A percentile compares a stretch with the other conserved stretches of the same genome.
phyloP scores from a whole-genome alignment of 2,888 invertebrate species.

The Eilema griseolum region DNA sequence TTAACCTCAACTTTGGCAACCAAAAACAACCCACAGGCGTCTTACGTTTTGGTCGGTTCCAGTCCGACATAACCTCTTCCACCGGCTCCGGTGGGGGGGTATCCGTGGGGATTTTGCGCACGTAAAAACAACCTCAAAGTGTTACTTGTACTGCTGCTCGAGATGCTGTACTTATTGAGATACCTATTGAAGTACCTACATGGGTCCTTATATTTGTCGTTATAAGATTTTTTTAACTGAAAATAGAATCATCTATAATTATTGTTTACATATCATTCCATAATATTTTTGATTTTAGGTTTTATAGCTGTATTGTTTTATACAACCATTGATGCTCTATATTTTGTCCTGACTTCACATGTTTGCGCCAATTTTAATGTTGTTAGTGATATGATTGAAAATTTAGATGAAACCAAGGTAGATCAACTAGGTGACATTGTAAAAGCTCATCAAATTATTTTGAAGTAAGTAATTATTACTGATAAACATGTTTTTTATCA shows the following conservation, averaged over 20 bases:
- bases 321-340: constrained; percentile 70
- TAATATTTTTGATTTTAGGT: constrained; percentile 55
- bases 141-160: not conserved
- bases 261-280: not conserved
- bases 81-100: too few species aligned
- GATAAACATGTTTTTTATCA: not conserved
- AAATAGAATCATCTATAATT: too few species aligned
- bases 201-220: too few species aligned
- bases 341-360: constrained; percentile 72
- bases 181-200: too few species aligned
- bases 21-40: too few species aligned
- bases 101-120: too few species aligned
- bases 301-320: constrained; percentile 69
- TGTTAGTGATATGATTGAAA: constrained; percentile 62
- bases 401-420: constrained; percentile 51
- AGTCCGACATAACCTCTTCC: too few species aligned
- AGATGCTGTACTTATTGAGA: too few species aligned
- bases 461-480: constrained; percentile 64
- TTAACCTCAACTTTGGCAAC: too few species aligned
- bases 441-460: constrained; percentile 70
- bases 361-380: constrained; percentile 69
- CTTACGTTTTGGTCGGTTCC: too few species aligned
- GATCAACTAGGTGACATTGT: constrained; percentile 59
- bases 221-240: not conserved
- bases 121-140: too few species aligned